phyloP scores from a whole-genome alignment of 64 coral and sea anemone species.

The Acropora yongei region DNA sequence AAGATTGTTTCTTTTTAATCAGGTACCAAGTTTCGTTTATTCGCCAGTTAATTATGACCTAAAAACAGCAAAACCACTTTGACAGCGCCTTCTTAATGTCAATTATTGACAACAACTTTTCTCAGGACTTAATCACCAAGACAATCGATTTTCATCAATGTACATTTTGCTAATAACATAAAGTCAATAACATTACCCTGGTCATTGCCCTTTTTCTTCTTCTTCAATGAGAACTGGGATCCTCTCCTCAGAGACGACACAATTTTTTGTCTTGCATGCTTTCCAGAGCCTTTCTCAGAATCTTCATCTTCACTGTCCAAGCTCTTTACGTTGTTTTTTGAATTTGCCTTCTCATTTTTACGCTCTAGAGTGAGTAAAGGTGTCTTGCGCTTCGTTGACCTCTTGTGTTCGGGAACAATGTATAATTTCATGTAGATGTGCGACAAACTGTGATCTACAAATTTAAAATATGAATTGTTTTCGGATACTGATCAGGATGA shows the following conservation, averaged over 20 bases:
- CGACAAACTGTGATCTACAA: constrained; percentile 76
- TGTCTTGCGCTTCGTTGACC: constrained; percentile 74
- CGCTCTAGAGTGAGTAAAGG: constrained; percentile 13
- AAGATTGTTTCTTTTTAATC: too few species aligned
- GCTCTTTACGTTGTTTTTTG: constrained; percentile 23
- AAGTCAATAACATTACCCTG: constrained; percentile 15
- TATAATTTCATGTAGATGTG: constrained; percentile 78
- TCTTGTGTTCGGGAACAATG: constrained; percentile 75
- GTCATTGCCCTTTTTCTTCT: constrained; percentile 61
- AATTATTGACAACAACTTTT: too few species aligned
- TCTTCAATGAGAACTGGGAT: constrained; percentile 60
- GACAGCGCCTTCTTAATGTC: too few species aligned
- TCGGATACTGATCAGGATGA: too few species aligned
- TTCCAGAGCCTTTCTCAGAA: constrained; percentile 27
- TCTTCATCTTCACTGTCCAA: constrained; percentile 57
- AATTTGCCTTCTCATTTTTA: background rate
- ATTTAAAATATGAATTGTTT: background rate
- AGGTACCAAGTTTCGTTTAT: too few species aligned
- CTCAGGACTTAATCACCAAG: too few species aligned
- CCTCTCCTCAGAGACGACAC: constrained; percentile 62
- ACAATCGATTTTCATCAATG: background rate
- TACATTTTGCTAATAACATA: background rate
- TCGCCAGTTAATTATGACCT: too few species aligned
- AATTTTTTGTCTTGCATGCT: constrained; percentile 44
- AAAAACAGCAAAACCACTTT: too few species aligned